Conservation (phyloP, 64 coral and sea anemone genomes). For the Montipora cactus region DNA sequence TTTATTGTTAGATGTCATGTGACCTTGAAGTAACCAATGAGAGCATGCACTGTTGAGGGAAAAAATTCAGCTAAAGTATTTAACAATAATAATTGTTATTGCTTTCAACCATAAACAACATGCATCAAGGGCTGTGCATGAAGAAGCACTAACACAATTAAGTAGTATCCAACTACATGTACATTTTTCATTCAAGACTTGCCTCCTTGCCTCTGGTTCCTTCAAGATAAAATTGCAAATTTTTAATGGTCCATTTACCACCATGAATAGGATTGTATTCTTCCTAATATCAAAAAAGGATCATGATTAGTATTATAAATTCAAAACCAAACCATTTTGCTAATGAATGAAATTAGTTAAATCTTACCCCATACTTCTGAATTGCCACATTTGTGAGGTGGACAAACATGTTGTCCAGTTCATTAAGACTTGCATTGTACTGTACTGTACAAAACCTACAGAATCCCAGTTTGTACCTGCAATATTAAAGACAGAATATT, state of each 20-base stretch:
- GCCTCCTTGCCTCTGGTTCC: conserved; percentile 98
- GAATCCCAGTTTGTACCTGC: conserved; percentile 96
- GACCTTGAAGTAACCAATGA: too few species aligned
- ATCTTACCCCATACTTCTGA: conserved; percentile 96
- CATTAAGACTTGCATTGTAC: conserved; percentile 98
- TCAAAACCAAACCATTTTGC: background rate
- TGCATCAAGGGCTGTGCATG: too few species aligned
- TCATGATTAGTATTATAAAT: too few species aligned
- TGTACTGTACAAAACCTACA: conserved; percentile 99
- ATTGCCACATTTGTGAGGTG: conserved; percentile 98
- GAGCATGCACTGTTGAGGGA: too few species aligned
- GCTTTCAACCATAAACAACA: too few species aligned
- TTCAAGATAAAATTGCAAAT: conserved; percentile 92
- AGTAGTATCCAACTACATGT: too few species aligned
- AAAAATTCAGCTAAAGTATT: too few species aligned
- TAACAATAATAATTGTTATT: too few species aligned
- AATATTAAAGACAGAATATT: background rate
- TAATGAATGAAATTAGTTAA: background rate
- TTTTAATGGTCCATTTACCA: conserved; percentile 98
- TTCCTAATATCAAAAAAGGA: conserved; percentile 43
- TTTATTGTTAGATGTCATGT: too few species aligned
- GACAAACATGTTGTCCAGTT: conserved; percentile 98
- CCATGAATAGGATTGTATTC: conserved; percentile 98
- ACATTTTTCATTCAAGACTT: background rate
- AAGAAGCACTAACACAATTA: too few species aligned